Percentiles rank a stretch among this genome's conserved stretches.
Evolutionary conservation across 2,888 invertebrate species (phyloP).

Genomic region (Drosophila fulvimacula): DNA sequence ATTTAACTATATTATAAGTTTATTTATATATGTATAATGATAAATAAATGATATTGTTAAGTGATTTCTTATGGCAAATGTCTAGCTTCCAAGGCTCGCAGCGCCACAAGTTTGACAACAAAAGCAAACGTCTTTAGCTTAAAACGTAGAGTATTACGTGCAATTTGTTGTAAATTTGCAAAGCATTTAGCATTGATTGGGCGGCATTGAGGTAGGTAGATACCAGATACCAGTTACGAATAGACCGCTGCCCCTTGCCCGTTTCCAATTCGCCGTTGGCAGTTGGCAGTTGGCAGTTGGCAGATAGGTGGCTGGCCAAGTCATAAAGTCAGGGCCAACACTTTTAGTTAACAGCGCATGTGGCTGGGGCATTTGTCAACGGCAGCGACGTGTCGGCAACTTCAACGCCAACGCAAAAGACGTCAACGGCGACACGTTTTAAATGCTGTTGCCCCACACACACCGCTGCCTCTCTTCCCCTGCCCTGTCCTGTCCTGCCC

Average conservation of each 20-base stretch:
- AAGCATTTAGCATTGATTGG: conserved; percentile 63
- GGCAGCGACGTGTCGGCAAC: conserved; percentile 73
- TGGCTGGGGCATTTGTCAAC: conserved; percentile 74
- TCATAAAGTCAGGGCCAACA: conserved; percentile 59
- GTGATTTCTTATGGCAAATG: too few species aligned
- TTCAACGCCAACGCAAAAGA: conserved; percentile 69
- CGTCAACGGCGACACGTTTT: conserved; percentile 52
- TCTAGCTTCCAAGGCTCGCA: too few species aligned
- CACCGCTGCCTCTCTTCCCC: background rate
- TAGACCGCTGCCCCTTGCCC: background rate
- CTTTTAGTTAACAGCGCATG: conserved; percentile 75
- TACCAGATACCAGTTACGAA: conserved; percentile 26
- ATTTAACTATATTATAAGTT: too few species aligned
- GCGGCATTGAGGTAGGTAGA: conserved; percentile 59
- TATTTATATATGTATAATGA: too few species aligned
- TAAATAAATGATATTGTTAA: too few species aligned
- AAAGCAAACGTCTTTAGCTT: background rate
- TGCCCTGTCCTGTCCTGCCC: background rate
- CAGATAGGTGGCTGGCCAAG: conserved; percentile 45
- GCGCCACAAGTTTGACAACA: background rate
- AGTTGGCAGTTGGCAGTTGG: conserved; percentile 19
- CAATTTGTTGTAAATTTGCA: conserved; percentile 50
- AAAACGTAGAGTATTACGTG: conserved; percentile 16
- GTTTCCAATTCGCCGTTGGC: conserved; percentile 11
- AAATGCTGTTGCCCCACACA: conserved; percentile 39